These are phyloP conservation scores for Microctonus brassicae DNA, from an alignment of 2,888 invertebrate species.

Conservation along the genomic window DNA sequence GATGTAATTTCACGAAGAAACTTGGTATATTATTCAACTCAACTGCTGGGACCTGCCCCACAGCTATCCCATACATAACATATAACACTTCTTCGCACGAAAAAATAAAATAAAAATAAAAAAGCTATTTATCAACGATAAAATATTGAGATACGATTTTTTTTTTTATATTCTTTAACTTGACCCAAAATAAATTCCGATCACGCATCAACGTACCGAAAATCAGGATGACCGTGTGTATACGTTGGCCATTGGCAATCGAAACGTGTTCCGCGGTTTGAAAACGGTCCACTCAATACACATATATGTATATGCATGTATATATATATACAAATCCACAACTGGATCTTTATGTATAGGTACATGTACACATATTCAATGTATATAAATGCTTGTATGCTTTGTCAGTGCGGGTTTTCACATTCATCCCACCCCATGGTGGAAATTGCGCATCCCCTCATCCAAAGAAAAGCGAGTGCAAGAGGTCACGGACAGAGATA, in stretches of 20 bases:
- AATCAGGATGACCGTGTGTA: background rate
- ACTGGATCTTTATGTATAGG: too few relatives aligned
- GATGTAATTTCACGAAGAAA: slow-evolving; percentile 61
- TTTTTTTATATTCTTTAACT: background rate
- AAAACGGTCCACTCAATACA: slow-evolving; percentile 7
- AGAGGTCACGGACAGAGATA: background rate
- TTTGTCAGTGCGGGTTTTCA: background rate
- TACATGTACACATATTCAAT: background rate
- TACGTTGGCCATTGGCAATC: slow-evolving; percentile 30
- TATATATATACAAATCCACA: too few relatives aligned
- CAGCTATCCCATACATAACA: background rate
- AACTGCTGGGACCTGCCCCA: background rate
- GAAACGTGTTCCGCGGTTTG: slow-evolving; percentile 34
- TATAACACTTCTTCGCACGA: too few relatives aligned
- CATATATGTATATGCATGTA: too few relatives aligned
- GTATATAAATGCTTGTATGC: slow-evolving; percentile 7
- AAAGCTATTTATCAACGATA: too few relatives aligned
- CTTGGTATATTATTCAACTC: slow-evolving; percentile 53
- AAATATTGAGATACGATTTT: background rate
- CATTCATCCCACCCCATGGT: background rate
- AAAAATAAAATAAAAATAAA: background rate
- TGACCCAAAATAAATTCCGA: slow-evolving; percentile 15
- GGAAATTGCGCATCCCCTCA: background rate
- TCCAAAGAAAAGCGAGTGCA: background rate
- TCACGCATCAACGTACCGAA: slow-evolving; percentile 12